Evolutionary conservation across 2,797 vertebrate species (phyloP), one percentile per base, ranked within the genome.

Genomic region (Brotogeris chrysoptera): DNA sequence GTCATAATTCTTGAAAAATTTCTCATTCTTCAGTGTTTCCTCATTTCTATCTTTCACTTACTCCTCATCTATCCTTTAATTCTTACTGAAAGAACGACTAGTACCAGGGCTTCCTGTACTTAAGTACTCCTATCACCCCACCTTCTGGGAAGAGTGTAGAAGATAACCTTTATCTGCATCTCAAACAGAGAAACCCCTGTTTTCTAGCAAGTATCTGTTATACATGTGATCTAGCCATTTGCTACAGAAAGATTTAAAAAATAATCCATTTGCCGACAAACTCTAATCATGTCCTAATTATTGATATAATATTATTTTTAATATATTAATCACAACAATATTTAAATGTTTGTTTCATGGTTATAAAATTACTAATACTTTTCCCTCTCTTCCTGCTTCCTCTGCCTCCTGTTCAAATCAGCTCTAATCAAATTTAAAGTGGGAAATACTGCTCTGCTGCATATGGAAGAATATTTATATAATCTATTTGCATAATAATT

Each of bases 361-460:
- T 77, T 95, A 14, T 44, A 39, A 86, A 87, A 92, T 55, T 46
- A 65, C 79, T 65, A 68, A 38, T 14, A 8, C 16, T 47, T 34
- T 39, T 36, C 65, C 46, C 50, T 80, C 87, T 76, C 57, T 86
- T 88, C 87, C 87, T 89, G 55, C 70, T 93, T 78, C 64, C 64
- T 81, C 78, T 47, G 73, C 34, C 86, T 96, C 85, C 77, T 79
- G 90, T 21, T 93, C 77, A 77, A 73, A 80, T 44, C 86, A 79
- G 82, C 63, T 93, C 30, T 64, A 88, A 94, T 52, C 83, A 95
- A 79, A 96, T 86, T 81, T 24, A 18, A 94, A 95, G 83, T 87
- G 92, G 93, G 95, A 94, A 96, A 92, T 34, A 73, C 77, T 60
- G 85, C 76, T 90, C 85, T 92, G 88, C 73, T 84, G 80, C 90